These are phyloP conservation scores for Peromyscus leucopus DNA, from an alignment of 2,113 vertebrate species.

Conservation along the genomic window DNA sequence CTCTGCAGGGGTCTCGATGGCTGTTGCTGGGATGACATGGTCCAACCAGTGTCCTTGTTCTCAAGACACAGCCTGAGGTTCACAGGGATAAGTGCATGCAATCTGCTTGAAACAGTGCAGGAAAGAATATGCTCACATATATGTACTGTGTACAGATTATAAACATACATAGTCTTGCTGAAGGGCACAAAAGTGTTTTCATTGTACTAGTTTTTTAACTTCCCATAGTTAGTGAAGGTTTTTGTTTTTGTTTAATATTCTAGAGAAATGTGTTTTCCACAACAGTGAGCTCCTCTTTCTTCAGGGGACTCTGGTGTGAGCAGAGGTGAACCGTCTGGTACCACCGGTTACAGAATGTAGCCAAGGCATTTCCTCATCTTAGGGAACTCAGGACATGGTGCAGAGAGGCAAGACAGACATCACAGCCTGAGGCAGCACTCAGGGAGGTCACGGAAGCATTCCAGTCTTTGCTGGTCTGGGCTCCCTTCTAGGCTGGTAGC, in stretches of 20 bases:
- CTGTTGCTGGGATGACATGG: no score
- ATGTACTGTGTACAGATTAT: no score
- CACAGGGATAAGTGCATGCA: neutral
- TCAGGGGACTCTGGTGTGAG: neutral
- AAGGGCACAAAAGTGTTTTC: neutral
- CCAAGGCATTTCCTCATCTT: neutral
- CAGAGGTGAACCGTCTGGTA: neutral
- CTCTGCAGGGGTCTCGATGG: neutral
- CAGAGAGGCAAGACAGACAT: neutral
- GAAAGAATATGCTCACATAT: neutral
- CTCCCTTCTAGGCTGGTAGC: neutral
- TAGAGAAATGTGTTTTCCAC: neutral
- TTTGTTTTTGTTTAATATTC: neutral
- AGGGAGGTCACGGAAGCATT: accelerated
- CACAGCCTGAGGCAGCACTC: neutral
- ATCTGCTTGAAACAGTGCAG: neutral
- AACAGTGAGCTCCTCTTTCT: neutral
- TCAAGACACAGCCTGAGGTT: neutral
- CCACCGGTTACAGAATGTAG: neutral
- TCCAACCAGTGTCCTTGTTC: neutral
- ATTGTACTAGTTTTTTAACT: neutral
- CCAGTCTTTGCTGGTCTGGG: accelerated
- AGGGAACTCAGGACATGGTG: accelerated
- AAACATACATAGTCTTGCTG: accelerated
- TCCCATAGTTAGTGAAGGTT: neutral